Conservation (phyloP, 2,888 invertebrate genomes). For the Nebria brevicollis region DNA sequence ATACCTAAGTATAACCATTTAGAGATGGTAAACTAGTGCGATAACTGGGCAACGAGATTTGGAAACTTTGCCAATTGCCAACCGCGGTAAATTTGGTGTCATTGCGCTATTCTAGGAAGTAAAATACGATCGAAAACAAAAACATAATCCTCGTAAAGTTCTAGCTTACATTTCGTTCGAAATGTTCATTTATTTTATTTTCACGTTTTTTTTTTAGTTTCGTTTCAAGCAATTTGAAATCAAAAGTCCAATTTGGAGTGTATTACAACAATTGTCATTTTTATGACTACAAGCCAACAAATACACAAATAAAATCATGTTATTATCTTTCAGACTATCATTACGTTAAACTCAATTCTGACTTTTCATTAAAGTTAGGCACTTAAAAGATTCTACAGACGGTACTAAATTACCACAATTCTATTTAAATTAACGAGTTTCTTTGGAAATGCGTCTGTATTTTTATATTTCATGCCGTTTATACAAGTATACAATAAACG, state of each 20-base stretch:
- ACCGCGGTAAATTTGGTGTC: conserved; percentile 28
- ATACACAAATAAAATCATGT: conserved; percentile 14
- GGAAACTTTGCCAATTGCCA: conserved; percentile 26
- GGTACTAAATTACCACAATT: too few species aligned
- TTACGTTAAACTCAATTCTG: too few species aligned
- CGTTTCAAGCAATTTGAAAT: conserved; percentile 8
- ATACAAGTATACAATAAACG: too few species aligned
- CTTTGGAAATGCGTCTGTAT: too few species aligned
- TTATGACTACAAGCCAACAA: not conserved
- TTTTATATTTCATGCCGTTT: too few species aligned
- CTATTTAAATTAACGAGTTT: too few species aligned
- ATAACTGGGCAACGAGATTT: conserved; percentile 5
- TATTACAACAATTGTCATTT: conserved; percentile 3
- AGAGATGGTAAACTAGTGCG: not conserved
- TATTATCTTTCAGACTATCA: not conserved
- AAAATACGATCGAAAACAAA: conserved; percentile 35
- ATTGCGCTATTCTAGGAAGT: conserved; percentile 15
- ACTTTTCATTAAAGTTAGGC: too few species aligned
- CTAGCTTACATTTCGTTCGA: not conserved
- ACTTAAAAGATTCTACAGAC: too few species aligned
- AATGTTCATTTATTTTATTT: not conserved
- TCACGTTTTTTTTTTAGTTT: not conserved
- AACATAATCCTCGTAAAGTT: conserved; percentile 32
- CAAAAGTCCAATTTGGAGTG: conserved; percentile 13
- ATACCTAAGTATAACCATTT: conserved; percentile 1